Evolutionary conservation across 1,140 invertebrate genomes (phyloP), one percentile per base, ranked within the genome.

Genomic region (Drosophila cardini): DNA sequence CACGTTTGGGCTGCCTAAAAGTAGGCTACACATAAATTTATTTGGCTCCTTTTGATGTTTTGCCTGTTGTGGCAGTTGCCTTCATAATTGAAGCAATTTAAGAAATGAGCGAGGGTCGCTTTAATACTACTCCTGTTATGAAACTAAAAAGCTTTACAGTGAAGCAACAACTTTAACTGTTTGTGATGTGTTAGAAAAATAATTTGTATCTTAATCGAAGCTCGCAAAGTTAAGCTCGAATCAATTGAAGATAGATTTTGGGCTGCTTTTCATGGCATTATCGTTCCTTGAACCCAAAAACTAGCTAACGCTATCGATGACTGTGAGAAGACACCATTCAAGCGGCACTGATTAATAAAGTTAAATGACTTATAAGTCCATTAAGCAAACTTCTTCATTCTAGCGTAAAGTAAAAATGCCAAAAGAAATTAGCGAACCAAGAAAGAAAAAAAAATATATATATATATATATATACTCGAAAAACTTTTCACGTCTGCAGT

Each of bases 361-460:
- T 82, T 82, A 82, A 82, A 82, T 82, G 79, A 82, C 79, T 82
- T 82, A 82, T 82, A 82, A 82, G 79, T 82, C 79, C 79, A 82
- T 82, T 82, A 82, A 82, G 70, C 79, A 74, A 82, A 82, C 79
- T 82, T 82, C 79, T 80, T 70, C 58, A 72, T 67, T 80, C 78
- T 74, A 43, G 74, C 70, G 79, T 82, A 78, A 80, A 81, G 74
- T 64, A 81, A 76, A 78, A 82, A 78, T 74, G 79, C 74, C 70
- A 78, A 78, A 26, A 74, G 79, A 82, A 82, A 82, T 82, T 82
- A 78, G 79, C 64, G 74, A 81, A 62, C 45, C 36, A 58, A 67
- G 13, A 21, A 43, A 62, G n/a, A 30, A 43, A 30, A 53, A n/a
- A 53, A 46, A n/a, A n/a, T n/a, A n/a, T n/a, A n/a, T n/a, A n/a